Base-by-base conservation (phyloP, 2,113 vertebrate species). In the Charadrius vociferus region DNA sequence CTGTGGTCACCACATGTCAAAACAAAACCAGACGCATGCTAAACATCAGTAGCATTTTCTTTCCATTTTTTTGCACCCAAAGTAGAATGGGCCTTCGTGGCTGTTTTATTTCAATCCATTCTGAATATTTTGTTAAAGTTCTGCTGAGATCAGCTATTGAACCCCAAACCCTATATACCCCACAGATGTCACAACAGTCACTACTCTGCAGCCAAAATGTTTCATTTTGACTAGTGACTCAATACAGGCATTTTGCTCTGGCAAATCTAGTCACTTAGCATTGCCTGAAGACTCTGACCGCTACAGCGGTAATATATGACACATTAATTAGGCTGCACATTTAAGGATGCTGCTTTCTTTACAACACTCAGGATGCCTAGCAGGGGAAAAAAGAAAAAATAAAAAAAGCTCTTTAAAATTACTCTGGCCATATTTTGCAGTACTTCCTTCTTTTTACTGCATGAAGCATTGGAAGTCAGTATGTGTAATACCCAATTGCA, bases 1-100 rank as follows among this genome's bases (percentile, higher is more conserved):
- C 81, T 89, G 91, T 53, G 65, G 84, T 88, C 78, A 91, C 43
- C 91, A 85, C 81, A 82, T 45, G 58, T 91, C 84, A 91, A 94
- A 97, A 93, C 61, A 95, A 93, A 92, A 91, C 7, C 37, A 93
- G 70, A 66, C 1, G 21, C 45, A 70, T 29, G n/a, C 58, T 62
- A 53, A 94, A 81, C 32, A 96, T 39, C 77, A 78, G 34, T 56
- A 59, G n/a, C 16, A 7, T 1, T 45, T 94, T 59, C 34, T 4
- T 7, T 65, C 13, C 23, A 29, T 41, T 73, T 59, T 74, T 74
- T 81, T 84, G 29, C 37, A 63, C n/a, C 41, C 18, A 20, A 86
- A 96, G 71, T 66, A 70, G n/a, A 88, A 86, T 1, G 3, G 50
- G 23, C 63, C 49, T 86, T 86, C 4, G 4, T 2, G 12, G 65